A percentile compares a stretch with the other conserved stretches of the same genome.
Evolutionary conservation across 2,888 invertebrate species (phyloP).

Genomic region (Nysson spinosus): DNA sequence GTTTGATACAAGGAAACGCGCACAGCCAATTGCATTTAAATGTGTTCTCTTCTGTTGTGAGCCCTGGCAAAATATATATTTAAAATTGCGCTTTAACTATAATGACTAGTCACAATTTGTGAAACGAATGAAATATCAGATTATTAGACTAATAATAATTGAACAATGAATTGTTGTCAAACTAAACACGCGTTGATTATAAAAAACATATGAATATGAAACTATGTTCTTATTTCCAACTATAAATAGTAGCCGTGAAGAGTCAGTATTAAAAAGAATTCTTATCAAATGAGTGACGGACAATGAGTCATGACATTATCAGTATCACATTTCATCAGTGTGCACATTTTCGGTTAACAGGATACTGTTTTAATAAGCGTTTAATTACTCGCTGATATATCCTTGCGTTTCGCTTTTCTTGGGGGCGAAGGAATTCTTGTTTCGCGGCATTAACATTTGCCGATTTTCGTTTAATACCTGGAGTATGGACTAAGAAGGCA

Average conservation of each 20-base stretch:
- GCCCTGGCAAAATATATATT: no score
- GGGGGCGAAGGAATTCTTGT: slow-evolving; percentile 56
- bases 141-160: no score
- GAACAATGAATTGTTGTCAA: no score
- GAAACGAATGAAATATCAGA: neutral
- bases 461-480: slow-evolving; percentile 80
- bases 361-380: slow-evolving; percentile 70
- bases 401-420: slow-evolving; percentile 68
- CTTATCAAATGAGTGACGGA: no score
- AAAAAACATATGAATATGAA: no score
- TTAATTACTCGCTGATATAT: slow-evolving; percentile 70
- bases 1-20: neutral
- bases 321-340: slow-evolving; percentile 28
- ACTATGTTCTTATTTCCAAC: no score
- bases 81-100: no score
- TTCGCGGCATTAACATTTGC: slow-evolving; percentile 32
- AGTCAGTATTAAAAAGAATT: slow-evolving; percentile 13
- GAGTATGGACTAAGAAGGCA: slow-evolving; percentile 85
- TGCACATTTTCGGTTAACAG: slow-evolving; percentile 61
- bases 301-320: no score
- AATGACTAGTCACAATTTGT: no score
- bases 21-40: neutral
- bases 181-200: no score
- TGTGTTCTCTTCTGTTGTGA: neutral
- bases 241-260: no score